A percentile compares a stretch with the other conserved stretches of the same genome.
phyloP scores from a whole-genome alignment of 2,888 invertebrate species.

The Lasioglossum oenotherae region DNA sequence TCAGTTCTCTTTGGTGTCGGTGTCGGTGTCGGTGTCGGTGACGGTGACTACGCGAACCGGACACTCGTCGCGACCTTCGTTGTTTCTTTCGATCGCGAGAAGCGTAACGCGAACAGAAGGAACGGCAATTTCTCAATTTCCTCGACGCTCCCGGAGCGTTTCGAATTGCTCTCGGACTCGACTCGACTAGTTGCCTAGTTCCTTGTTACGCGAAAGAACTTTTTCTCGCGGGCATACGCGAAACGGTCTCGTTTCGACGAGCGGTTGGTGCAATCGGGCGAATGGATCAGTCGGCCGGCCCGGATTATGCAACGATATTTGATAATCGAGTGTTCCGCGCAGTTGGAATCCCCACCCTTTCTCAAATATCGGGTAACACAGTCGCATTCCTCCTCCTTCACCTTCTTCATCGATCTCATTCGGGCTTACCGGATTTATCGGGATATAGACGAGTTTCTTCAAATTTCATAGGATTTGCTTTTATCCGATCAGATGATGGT shows the following conservation, averaged over 20 bases:
- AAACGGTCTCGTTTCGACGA: conserved; percentile 37
- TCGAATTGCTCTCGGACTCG: background rate
- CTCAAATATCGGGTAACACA: background rate
- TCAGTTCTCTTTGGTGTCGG: background rate
- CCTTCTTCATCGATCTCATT: background rate
- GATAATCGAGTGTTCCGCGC: conserved; percentile 41
- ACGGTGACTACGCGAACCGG: background rate
- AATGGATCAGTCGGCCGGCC: conserved; percentile 30
- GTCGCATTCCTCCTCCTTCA: background rate
- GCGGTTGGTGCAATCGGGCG: conserved; percentile 41
- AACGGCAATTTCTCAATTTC: conserved; percentile 45
- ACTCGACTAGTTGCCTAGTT: background rate
- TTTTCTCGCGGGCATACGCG: background rate
- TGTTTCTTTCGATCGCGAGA: conserved; percentile 6
- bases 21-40: background rate
- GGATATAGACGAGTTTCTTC: background rate
- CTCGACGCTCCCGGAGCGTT: background rate
- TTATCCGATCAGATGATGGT: background rate
- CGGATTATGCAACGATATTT: conserved; percentile 51
- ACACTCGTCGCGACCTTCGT: background rate
- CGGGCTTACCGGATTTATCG: background rate
- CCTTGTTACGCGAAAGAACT: background rate
- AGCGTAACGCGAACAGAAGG: background rate
- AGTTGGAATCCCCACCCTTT: background rate
- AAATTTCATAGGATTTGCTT: background rate